phyloP scores from a whole-genome alignment of 1,140 invertebrate species.

The Oncopodura yosiiana region DNA sequence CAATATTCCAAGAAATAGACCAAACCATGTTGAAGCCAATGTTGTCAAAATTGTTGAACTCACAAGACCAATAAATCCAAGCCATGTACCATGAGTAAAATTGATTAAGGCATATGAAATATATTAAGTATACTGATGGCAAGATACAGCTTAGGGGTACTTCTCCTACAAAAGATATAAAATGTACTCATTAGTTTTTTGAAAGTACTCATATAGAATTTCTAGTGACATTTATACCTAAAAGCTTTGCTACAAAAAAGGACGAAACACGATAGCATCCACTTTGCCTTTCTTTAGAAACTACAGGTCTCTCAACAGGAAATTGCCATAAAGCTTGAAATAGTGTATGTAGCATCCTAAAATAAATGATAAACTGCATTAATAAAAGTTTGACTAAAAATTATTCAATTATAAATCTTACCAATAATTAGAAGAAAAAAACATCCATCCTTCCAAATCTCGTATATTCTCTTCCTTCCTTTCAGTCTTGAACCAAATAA shows the following conservation, averaged over 20 bases:
- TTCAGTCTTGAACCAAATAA: conserved; percentile 43
- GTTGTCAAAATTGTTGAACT: conserved; percentile 63
- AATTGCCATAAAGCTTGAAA: conserved; percentile 70
- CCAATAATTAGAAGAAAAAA: conserved; percentile 45
- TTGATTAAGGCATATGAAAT: conserved; percentile 69
- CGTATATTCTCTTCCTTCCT: conserved; percentile 41
- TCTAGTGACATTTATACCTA: conserved; percentile 1
- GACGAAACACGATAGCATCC: conserved; percentile 72
- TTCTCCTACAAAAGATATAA: conserved; percentile 52
- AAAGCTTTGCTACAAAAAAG: conserved; percentile 73
- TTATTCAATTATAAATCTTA: too few relatives aligned
- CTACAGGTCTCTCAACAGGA: conserved; percentile 67
- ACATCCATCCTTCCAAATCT: conserved; percentile 45
- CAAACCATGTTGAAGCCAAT: conserved; percentile 67
- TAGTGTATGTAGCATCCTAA: conserved; percentile 74
- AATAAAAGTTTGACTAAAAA: too few relatives aligned
- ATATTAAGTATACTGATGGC: conserved; percentile 64
- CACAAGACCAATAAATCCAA: conserved; percentile 55
- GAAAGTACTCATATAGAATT: not conserved
- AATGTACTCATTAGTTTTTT: too few relatives aligned
- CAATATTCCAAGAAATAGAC: conserved; percentile 66
- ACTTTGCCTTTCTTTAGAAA: conserved; percentile 68
- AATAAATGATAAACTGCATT: too few relatives aligned
- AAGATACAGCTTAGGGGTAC: conserved; percentile 63
- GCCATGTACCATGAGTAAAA: conserved; percentile 51